These are phyloP conservation scores for Andricus grossulariae DNA, from an alignment of 1,140 invertebrate genomes.

Conservation along the genomic window DNA sequence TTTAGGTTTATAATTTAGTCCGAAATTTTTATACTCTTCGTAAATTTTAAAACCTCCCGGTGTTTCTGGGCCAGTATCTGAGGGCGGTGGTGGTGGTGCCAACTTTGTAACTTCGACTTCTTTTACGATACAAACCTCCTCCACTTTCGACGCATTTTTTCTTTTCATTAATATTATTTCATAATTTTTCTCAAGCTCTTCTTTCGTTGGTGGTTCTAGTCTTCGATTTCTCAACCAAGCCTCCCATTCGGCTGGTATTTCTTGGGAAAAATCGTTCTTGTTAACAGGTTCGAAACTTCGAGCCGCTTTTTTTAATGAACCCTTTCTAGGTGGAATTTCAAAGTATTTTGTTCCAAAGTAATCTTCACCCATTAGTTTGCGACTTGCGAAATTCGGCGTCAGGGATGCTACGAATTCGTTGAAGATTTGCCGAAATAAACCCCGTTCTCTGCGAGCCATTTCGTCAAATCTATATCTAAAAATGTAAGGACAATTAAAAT, in stretches of 20 bases:
- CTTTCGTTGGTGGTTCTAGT: slow-evolving; percentile 81
- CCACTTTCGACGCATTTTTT: slow-evolving; percentile 82
- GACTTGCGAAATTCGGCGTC: slow-evolving; percentile 74
- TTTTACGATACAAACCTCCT: neutral
- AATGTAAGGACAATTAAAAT: slow-evolving; percentile 20
- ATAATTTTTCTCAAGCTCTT: slow-evolving; percentile 84
- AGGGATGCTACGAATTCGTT: slow-evolving; percentile 80
- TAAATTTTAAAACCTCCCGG: slow-evolving; percentile 61
- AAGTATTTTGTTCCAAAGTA: slow-evolving; percentile 88
- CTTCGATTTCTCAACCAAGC: slow-evolving; percentile 86
- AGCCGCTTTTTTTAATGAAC: slow-evolving; percentile 78
- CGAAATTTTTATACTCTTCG: slow-evolving; percentile 61
- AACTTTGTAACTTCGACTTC: slow-evolving; percentile 15
- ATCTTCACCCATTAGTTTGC: slow-evolving; percentile 79
- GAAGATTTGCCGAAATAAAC: slow-evolving; percentile 72
- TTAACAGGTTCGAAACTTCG: slow-evolving; percentile 84
- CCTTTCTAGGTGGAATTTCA: slow-evolving; percentile 82
- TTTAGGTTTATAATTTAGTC: slow-evolving; percentile 51
- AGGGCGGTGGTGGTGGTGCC: neutral
- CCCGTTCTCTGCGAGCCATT: slow-evolving; percentile 62
- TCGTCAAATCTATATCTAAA: slow-evolving; percentile 27
- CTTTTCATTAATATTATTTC: slow-evolving; percentile 83
- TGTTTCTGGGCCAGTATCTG: neutral
- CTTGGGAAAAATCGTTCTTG: slow-evolving; percentile 80
- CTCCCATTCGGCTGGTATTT: slow-evolving; percentile 89